Percentiles rank a stretch among this genome's conserved stretches.
Evolutionary conservation across 2,888 invertebrate species (phyloP).

Genomic region (Pocota personata): DNA sequence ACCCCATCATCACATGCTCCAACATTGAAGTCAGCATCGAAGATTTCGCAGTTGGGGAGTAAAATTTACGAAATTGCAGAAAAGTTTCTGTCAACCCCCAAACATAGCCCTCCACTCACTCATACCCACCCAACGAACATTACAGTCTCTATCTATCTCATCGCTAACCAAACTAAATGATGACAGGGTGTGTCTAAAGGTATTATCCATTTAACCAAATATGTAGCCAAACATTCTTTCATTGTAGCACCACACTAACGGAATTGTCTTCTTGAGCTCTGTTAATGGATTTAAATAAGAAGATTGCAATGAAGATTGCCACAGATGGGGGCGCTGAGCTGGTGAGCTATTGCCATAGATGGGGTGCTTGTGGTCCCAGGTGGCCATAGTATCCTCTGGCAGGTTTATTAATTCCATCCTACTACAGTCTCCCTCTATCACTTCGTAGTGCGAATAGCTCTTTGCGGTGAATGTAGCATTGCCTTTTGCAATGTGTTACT

Average conservation of each 20-base stretch:
- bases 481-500: constrained; percentile 67
- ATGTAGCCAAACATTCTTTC: constrained; percentile 68
- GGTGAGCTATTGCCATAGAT: constrained; percentile 45
- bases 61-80: constrained; percentile 63
- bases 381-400: constrained; percentile 55
- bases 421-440: constrained; percentile 19
- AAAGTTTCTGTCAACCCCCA: constrained; percentile 55
- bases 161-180: constrained; percentile 60
- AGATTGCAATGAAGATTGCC: constrained; percentile 57
- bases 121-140: constrained; percentile 11
- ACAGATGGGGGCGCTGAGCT: constrained; percentile 35
- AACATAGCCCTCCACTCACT: constrained; percentile 7
- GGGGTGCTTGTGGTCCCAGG: constrained; percentile 56
- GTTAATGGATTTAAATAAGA: constrained; percentile 70
- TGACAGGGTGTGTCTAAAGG: constrained; percentile 66
- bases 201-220: constrained; percentile 69
- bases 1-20: constrained; percentile 13
- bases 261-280: constrained; percentile 57
- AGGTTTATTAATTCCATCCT: constrained; percentile 62
- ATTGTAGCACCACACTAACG: constrained; percentile 61
- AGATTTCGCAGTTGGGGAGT: constrained; percentile 15
- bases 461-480: constrained; percentile 47
- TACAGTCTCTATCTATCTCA: constrained; percentile 48
- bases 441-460: constrained; percentile 42
- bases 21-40: constrained; percentile 3